Conservation (phyloP, 2,888 invertebrate genomes). For the Urechis unicinctus region DNA sequence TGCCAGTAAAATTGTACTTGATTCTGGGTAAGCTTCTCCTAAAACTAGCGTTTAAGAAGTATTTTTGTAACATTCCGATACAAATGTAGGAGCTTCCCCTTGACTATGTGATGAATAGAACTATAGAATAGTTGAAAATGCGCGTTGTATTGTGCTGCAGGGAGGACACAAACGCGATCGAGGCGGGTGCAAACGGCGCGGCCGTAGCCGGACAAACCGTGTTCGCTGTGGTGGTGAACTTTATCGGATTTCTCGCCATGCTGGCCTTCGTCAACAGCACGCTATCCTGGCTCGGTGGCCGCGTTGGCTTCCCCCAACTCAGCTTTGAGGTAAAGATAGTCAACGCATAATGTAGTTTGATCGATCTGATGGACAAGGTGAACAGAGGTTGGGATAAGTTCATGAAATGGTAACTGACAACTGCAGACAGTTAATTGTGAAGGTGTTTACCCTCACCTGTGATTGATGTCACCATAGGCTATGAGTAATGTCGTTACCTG, state of each 20-base stretch:
- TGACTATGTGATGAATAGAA: too few relatives aligned
- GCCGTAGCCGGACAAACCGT: conserved; percentile 14
- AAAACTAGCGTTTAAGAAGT: too few relatives aligned
- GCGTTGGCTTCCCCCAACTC: conserved; percentile 12
- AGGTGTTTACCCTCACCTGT: too few relatives aligned
- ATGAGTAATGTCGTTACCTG: too few relatives aligned
- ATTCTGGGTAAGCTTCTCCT: conserved; percentile 8
- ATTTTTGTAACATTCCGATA: too few relatives aligned
- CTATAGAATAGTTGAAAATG: too few relatives aligned
- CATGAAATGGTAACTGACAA: too few relatives aligned
- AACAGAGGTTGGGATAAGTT: too few relatives aligned
- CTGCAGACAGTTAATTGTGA: too few relatives aligned
- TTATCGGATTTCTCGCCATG: conserved; percentile 13
- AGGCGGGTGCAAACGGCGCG: conserved; percentile 16
- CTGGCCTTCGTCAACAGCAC: conserved; percentile 14
- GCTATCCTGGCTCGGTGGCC: conserved; percentile 11
- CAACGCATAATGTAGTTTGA: neutral
- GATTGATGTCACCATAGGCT: too few relatives aligned
- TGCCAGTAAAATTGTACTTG: conserved; percentile 10
- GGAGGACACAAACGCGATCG: conserved; percentile 14
- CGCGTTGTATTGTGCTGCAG: conserved; percentile 2
- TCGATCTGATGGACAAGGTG: too few relatives aligned
- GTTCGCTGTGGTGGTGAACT: conserved; percentile 14
- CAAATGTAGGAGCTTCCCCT: too few relatives aligned
- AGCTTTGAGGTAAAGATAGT: conserved; percentile 10